phyloP scores from a whole-genome alignment of 2,797 vertebrate genomes.

The Pangasius krempfi region DNA sequence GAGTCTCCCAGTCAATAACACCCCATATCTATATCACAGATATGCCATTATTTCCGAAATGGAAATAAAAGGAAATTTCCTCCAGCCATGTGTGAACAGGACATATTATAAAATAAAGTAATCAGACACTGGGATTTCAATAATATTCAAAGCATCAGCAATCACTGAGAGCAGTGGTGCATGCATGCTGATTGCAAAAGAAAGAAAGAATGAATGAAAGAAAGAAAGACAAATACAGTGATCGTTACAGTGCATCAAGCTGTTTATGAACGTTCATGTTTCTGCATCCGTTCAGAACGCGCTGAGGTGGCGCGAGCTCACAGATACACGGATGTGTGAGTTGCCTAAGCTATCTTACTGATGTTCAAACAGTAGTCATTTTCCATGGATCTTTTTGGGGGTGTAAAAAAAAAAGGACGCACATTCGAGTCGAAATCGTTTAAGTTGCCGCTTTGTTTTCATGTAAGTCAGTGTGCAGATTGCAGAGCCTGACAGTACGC shows the following conservation, averaged over 20 bases:
- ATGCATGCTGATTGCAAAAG: no score
- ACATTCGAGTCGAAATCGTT: not conserved
- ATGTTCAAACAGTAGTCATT: not conserved
- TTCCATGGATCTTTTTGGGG: not conserved
- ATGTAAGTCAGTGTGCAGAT: not conserved
- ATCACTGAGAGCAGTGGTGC: not conserved
- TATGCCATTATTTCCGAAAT: not conserved
- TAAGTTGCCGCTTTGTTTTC: not conserved
- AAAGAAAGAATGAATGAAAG: no score
- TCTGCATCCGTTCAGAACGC: not conserved
- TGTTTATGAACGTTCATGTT: not conserved
- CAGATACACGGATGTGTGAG: not conserved
- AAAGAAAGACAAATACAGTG: not conserved
- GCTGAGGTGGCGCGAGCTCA: conserved; percentile 2
- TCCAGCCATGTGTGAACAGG: not conserved
- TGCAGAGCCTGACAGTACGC: not conserved
- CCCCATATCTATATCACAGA: not conserved
- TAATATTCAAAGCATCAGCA: not conserved
- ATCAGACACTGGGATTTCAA: not conserved
- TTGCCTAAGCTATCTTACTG: not conserved
- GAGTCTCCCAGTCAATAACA: conserved; percentile 7
- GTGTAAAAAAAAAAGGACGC: not conserved
- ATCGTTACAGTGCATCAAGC: not conserved
- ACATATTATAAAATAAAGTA: conserved; percentile 14
- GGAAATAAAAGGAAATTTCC: not conserved